Conservation (phyloP, 2,888 invertebrate genomes). For the Anthophora plumipes region DNA sequence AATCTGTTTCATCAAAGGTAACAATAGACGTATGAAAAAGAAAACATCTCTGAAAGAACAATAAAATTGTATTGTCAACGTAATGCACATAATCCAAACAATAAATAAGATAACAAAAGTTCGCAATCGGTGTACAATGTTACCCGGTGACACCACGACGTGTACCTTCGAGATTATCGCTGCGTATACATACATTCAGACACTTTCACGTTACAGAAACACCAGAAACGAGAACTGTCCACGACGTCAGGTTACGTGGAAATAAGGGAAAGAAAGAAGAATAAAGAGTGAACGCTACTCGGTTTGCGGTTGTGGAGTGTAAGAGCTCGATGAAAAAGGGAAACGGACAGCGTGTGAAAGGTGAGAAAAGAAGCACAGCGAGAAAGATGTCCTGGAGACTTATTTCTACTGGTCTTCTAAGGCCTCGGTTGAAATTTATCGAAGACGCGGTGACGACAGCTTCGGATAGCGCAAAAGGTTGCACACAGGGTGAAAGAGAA, state of each 20-base stretch:
- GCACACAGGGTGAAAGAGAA: background rate
- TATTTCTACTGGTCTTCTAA: background rate
- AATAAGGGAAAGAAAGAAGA: slow-evolving; percentile 1
- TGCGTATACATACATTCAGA: background rate
- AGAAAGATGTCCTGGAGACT: background rate
- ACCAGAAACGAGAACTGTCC: slow-evolving; percentile 10
- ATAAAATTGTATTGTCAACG: slow-evolving; percentile 46
- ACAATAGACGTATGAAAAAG: background rate
- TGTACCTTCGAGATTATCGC: background rate
- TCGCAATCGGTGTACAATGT: slow-evolving; percentile 27
- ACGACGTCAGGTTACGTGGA: slow-evolving; percentile 6
- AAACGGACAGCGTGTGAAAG: background rate
- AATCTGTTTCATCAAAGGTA: background rate
- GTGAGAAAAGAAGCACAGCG: background rate
- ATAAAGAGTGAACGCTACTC: slow-evolving; percentile 6
- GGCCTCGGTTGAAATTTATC: slow-evolving; percentile 29
- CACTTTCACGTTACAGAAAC: background rate
- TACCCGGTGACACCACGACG: background rate
- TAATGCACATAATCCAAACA: slow-evolving; percentile 40
- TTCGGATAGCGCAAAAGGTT: background rate
- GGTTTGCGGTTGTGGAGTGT: background rate
- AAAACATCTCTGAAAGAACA: slow-evolving; percentile 37
- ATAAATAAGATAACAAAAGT: slow-evolving; percentile 54
- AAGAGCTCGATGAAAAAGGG: background rate
- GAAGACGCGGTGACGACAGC: slow-evolving; percentile 29